Conservation (phyloP, 92 coral and sea anemone genomes). For the Palythoa caribaeorum region DNA sequence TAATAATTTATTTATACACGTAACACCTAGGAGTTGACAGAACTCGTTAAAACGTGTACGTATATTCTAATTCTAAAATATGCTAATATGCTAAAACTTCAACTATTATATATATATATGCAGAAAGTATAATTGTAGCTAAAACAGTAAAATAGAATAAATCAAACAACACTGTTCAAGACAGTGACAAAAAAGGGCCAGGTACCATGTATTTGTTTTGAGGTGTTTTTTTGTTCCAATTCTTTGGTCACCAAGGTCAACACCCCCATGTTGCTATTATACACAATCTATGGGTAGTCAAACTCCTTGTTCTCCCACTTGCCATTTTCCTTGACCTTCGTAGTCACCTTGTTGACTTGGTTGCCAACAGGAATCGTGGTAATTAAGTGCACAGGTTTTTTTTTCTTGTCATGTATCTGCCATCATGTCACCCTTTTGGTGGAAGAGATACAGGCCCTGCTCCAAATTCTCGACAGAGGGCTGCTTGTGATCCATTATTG, state of each 20-base stretch:
- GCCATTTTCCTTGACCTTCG: not conserved
- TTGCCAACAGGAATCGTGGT: slow-evolving; percentile 39
- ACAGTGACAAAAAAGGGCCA: not conserved
- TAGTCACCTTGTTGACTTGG: slow-evolving; percentile 16
- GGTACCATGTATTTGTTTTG: not conserved
- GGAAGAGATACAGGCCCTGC: slow-evolving; percentile 41
- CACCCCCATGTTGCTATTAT: not conserved
- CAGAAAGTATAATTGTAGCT: too few relatives aligned
- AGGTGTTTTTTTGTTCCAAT: not conserved
- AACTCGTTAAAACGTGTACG: too few relatives aligned
- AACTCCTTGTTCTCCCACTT: not conserved
- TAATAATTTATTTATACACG: too few relatives aligned
- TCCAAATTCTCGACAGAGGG: slow-evolving; percentile 34
- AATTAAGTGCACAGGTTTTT: slow-evolving; percentile 45
- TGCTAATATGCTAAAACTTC: too few relatives aligned
- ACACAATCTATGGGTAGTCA: not conserved
- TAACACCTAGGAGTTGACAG: too few relatives aligned
- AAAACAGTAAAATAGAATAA: too few relatives aligned
- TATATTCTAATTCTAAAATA: too few relatives aligned
- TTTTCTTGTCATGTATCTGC: slow-evolving; percentile 65
- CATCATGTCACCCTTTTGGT: slow-evolving; percentile 44
- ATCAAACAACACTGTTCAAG: not conserved
- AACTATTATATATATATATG: too few relatives aligned
- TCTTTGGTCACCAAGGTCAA: not conserved
- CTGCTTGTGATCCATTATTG: slow-evolving; percentile 47